Evolutionary conservation across 2,113 vertebrate species (phyloP).

Genomic region (Melanocharis versteri): DNA sequence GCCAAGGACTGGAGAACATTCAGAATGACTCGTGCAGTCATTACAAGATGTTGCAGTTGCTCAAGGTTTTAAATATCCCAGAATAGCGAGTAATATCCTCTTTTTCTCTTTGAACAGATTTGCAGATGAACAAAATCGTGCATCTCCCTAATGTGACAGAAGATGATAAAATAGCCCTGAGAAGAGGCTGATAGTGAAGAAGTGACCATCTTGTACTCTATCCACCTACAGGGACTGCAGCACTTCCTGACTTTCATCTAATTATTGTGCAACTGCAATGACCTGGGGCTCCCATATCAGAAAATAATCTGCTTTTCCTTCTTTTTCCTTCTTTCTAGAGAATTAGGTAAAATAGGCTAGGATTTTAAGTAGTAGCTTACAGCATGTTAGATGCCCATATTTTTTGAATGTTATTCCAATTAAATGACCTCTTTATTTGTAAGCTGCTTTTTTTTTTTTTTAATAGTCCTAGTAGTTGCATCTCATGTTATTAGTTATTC

Average conservation of each 20-base stretch:
- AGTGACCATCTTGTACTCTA: neutral
- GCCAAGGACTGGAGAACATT: neutral
- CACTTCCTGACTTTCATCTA: neutral
- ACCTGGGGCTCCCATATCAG: neutral
- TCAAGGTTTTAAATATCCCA: neutral
- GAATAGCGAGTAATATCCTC: neutral
- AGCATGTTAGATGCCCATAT: neutral
- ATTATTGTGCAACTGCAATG: neutral
- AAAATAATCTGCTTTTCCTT: neutral
- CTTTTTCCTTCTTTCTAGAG: neutral
- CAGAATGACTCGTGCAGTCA: accelerated
- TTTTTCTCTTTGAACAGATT: neutral
- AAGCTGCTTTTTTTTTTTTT: neutral
- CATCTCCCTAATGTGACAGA: neutral
- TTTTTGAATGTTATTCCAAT: neutral
- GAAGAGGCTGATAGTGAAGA: neutral
- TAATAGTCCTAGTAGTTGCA: neutral
- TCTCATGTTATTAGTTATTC: neutral
- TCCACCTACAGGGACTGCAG: neutral
- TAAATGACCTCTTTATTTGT: neutral
- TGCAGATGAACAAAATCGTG: neutral
- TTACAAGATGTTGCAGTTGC: neutral
- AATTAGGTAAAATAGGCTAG: neutral
- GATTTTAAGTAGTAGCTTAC: neutral
- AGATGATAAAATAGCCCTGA: neutral